phyloP scores from a whole-genome alignment of 2,113 vertebrate genomes.

The Centropristis striata region DNA sequence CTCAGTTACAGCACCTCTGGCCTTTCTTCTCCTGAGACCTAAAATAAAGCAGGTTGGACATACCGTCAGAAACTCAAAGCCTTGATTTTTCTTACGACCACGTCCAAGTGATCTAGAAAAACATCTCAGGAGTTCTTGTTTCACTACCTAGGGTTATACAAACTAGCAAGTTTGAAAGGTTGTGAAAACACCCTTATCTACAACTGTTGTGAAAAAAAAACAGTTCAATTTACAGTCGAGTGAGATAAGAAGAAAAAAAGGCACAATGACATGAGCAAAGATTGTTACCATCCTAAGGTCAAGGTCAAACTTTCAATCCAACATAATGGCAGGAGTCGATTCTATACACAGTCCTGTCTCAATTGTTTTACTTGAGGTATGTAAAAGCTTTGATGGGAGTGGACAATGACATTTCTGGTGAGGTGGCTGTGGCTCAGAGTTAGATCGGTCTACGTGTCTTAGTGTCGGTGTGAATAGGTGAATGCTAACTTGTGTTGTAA shows the following conservation, averaged over 20 bases:
- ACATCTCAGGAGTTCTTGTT: neutral
- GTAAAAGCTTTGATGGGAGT: neutral
- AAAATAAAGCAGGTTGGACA: neutral
- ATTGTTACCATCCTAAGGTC: neutral
- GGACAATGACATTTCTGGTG: neutral
- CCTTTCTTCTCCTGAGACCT: neutral
- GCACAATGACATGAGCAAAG: neutral
- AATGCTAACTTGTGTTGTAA: no score
- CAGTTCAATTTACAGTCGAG: neutral
- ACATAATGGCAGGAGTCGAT: neutral
- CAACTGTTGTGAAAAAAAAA: neutral
- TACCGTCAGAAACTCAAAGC: neutral
- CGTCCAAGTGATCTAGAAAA: neutral
- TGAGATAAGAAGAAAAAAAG: neutral
- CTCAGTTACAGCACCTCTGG: no score
- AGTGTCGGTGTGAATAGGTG: no score
- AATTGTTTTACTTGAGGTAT: neutral
- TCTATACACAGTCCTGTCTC: neutral
- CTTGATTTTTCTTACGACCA: neutral
- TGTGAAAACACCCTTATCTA: conserved; percentile 8
- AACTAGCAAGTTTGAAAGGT: neutral
- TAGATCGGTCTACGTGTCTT: no score
- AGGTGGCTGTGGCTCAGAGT: no score
- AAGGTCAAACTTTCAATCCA: neutral
- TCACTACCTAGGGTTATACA: neutral